phyloP scores from a whole-genome alignment of 2,113 vertebrate species.

The Epinephelus cyanopodus region DNA sequence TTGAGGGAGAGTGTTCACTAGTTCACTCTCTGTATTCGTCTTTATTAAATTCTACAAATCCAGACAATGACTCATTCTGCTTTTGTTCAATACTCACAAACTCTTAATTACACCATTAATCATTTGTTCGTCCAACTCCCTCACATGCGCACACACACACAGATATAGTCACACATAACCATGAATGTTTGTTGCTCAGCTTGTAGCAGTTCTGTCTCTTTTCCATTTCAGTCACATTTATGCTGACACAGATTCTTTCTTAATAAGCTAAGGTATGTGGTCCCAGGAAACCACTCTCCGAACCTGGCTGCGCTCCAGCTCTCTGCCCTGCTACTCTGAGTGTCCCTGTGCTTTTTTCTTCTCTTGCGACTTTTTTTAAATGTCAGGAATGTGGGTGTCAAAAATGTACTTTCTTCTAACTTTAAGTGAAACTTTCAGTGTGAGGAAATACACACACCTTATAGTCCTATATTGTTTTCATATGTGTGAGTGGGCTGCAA shows the following conservation, averaged over 20 bases:
- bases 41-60: conserved; percentile 21
- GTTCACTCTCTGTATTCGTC: conserved; percentile 12
- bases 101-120: conserved; percentile 43
- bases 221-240: conserved; percentile 34
- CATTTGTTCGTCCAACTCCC: background rate
- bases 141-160: background rate
- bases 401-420: background rate
- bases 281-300: conserved; percentile 40
- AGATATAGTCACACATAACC: conserved; percentile 16
- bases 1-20: background rate
- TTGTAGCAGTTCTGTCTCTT: conserved; percentile 21
- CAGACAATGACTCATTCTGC: background rate
- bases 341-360: conserved; percentile 18
- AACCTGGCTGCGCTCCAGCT: conserved; percentile 36
- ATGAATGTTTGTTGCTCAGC: conserved; percentile 10
- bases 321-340: background rate
- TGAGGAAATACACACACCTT: too few species aligned
- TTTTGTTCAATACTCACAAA: conserved; percentile 7
- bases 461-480: too few species aligned
- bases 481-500: too few species aligned
- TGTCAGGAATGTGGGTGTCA: background rate
- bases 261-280: conserved; percentile 39
- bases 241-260: conserved; percentile 47
- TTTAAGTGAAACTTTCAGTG: background rate
- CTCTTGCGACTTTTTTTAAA: conserved; percentile 7